Base-by-base conservation (phyloP, 2,797 vertebrate species). In the Parauchenoglanis ngamensis region DNA sequence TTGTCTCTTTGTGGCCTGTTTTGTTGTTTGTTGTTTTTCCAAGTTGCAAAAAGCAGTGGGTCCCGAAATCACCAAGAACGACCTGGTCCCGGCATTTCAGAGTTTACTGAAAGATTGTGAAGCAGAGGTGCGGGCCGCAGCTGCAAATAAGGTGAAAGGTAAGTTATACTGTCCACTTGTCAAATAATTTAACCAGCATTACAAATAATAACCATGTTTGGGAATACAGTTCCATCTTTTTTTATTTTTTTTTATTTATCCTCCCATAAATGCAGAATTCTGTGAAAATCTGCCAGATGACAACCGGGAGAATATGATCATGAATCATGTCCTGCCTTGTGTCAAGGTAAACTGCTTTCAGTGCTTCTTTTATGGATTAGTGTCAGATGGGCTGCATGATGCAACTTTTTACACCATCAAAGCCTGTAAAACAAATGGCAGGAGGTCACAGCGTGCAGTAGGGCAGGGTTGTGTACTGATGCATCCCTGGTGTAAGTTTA, bases 141-240 rank as follows among this genome's bases (percentile, higher is more conserved):
- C 96, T 49, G 96, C 96, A 70, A 96, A 97, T 91, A 97, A 97
- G 92, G 96, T 97, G 90, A 97, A 97, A 96, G 96, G 96, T 97
- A 54, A 83, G 89, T 31, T 6, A n/a, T 46, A 15, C 67, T 56
- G 46, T 78, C 25, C 6, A 40, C 59, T 46, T 76, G 23, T 52
- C 40, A 59, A 57, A 49, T 72, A 40, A 28, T 49, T 31, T 3
- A 52, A 85, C 65, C 28, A 65, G 4, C 68, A 21, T 15, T 7
- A 15, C 31, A 67, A 44, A 8, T 46, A 25, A 25, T 13, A 4
- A 49, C n/a, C 31, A 78, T 35, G 23, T 86, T 54, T 46, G n/a
- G 1, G 7, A 49, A 46, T 12, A 6, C 31, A 25, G 35, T 3
- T 79, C 19, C 25, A 7, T 57, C 56, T 49, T 57, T 11, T 11